These are phyloP conservation scores for Ammodytes dubius DNA, from an alignment of 2,113 vertebrate genomes.

Conservation along the genomic window DNA sequence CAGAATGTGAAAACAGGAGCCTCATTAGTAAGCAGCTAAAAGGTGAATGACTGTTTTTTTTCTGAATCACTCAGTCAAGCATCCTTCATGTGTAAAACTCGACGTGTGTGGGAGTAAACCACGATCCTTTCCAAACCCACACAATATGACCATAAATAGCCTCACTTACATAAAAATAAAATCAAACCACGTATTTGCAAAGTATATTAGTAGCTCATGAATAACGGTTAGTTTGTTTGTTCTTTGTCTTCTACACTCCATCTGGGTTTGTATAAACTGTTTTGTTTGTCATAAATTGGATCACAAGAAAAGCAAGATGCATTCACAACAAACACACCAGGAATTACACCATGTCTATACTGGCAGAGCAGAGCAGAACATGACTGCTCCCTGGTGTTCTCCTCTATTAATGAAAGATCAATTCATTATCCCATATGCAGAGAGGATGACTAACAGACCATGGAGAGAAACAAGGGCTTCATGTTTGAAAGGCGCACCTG, in stretches of 20 bases:
- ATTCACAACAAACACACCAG: slow-evolving; percentile 5
- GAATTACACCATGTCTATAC: slow-evolving; percentile 32
- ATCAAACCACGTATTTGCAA: slow-evolving; percentile 31
- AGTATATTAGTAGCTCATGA: neutral
- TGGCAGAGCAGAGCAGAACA: slow-evolving; percentile 43
- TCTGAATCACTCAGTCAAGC: slow-evolving; percentile 71
- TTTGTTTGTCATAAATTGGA: too few relatives aligned
- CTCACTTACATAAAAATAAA: slow-evolving; percentile 61
- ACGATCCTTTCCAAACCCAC: slow-evolving; percentile 73
- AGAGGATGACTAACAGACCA: slow-evolving; percentile 50
- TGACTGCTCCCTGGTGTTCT: slow-evolving; percentile 58
- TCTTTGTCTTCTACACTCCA: too few relatives aligned
- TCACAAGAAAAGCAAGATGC: neutral
- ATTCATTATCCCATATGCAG: slow-evolving; percentile 68
- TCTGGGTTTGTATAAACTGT: too few relatives aligned
- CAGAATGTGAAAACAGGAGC: neutral
- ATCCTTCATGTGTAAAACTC: slow-evolving; percentile 72
- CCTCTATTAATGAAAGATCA: slow-evolving; percentile 70
- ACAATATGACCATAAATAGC: slow-evolving; percentile 72
- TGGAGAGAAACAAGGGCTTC: slow-evolving; percentile 44
- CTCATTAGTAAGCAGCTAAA: slow-evolving; percentile 65
- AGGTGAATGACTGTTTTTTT: slow-evolving; percentile 70
- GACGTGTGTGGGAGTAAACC: slow-evolving; percentile 67
- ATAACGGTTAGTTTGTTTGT: too few relatives aligned
- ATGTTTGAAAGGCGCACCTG: slow-evolving; percentile 64